Evolutionary conservation across 2,888 invertebrate species (phyloP), one percentile per base, ranked within the genome.

Genomic region (Hypena proboscidalis): DNA sequence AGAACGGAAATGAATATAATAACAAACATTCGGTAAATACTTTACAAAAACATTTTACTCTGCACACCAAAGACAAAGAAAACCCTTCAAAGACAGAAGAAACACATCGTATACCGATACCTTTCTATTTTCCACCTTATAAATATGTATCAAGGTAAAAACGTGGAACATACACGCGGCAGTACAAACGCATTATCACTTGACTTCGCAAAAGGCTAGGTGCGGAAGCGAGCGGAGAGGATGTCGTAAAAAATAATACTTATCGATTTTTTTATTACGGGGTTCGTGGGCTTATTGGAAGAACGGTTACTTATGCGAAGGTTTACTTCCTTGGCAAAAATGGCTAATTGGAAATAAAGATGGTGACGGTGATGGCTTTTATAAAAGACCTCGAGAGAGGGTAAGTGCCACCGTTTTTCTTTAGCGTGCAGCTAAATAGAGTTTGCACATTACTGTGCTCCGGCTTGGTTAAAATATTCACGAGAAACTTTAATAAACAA

Each of bases 161-260:
- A 23, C 22, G 30, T 27, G 33, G 22, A 39, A 37, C 21, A 38
- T 23, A 41, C 31, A 35, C n/a, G 5, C 27, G 11, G 29, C 35
- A 33, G 29, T 36, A 31, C 49, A 51, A 49, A 53, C 35, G 40
- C 53, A 61, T 57, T 48, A 47, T 30, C 43, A 25, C 31, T 53
- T 40, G 25, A 34, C 27, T 43, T 21, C 26, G 8, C 19, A 32
- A 32, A 25, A 17, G 10, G 30, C 20, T 11, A 15, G 33, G 43
- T 46, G 13, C 30, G 53, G 43, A 41, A 52, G 42, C 17, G 8
- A 38, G 46, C 11, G 26, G 30, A 20, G 10, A 36, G 42, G 47
- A 52, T 41, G 30, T 38, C 36, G 31, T 57, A 36, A 43, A 39
- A 54, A 43, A 33, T 41, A 40, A 55, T 40, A 57, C 23, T 4